A percentile compares a stretch with the other conserved stretches of the same genome.
phyloP scores from a whole-genome alignment of 2,113 vertebrate species.

The Callipepla californica region DNA sequence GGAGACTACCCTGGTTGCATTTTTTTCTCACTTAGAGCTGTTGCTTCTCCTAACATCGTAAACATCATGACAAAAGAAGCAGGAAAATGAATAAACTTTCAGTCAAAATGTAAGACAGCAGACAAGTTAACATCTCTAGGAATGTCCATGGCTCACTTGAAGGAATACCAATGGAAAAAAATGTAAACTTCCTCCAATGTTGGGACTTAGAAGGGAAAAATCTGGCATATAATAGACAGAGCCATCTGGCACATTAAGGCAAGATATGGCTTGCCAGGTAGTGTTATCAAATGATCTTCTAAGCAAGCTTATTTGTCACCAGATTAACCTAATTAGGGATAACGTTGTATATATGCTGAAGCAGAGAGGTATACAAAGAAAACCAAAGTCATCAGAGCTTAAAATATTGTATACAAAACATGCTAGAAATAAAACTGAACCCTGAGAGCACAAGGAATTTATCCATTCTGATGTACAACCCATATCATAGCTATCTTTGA shows the following conservation, averaged over 20 bases:
- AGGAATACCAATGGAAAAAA: not conserved
- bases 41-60: not conserved
- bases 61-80: not conserved
- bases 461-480: not conserved
- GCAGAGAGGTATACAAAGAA: not conserved
- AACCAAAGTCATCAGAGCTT: not conserved
- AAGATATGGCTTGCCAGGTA: not conserved
- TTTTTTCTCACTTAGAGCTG: not conserved
- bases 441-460: not conserved
- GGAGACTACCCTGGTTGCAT: not conserved
- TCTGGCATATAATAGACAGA: slow-evolving; percentile 13
- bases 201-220: slow-evolving; percentile 34
- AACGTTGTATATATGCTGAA: not conserved
- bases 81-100: not conserved
- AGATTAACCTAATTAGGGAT: not conserved
- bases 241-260: not conserved
- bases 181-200: not conserved
- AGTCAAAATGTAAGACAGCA: not conserved
- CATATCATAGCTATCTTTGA: not conserved
- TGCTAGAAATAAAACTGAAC: not conserved
- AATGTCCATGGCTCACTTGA: not conserved
- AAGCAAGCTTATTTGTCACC: not conserved
- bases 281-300: slow-evolving; percentile 7
- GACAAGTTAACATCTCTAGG: not conserved
- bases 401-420: not conserved